Base-by-base conservation (phyloP, 2,888 invertebrate species). In the Trichopria drosophilae region DNA sequence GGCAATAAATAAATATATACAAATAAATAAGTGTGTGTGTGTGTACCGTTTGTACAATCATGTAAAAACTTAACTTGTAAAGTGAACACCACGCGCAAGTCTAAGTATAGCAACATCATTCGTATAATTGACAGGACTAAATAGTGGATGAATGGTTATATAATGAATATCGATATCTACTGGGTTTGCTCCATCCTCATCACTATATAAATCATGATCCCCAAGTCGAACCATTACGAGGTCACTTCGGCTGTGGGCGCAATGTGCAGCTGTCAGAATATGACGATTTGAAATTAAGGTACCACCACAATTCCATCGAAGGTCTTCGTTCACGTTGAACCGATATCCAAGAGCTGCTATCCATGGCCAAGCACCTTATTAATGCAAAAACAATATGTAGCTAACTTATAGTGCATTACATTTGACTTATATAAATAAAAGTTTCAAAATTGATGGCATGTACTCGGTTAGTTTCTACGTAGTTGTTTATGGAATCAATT, bases 331-430 rank as follows among this genome's bases (percentile, higher is more conserved):
- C 3, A 77, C 76, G 15, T 37, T 35, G 28, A 36, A 40, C 55
- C 77, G 79, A 68, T 88, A 91, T 0, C 90, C 91, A 26, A 91
- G 75, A 3, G 85, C 81, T 0, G 84, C 84, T 61, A 89, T 81
- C 90, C 90, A 92, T 1, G 91, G 91, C 83, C 88, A 90, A 41
- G 85, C 83, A 15, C 86, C 89, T 86, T n/a, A n/a, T n/a, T n/a
- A n/a, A n/a, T n/a, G n/a, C n/a, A n/a, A n/a, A n/a, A n/a, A n/a
- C n/a, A n/a, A n/a, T n/a, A n/a, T n/a, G n/a, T n/a, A n/a, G n/a
- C n/a, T n/a, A n/a, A n/a, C n/a, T n/a, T n/a, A n/a, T n/a, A n/a
- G n/a, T n/a, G n/a, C n/a, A n/a, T n/a, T n/a, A n/a, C n/a, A n/a
- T n/a, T n/a, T n/a, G n/a, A n/a, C n/a, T n/a, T n/a, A n/a, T n/a